Base-by-base conservation (phyloP, 1,140 invertebrate species). In the Diprion similis region DNA sequence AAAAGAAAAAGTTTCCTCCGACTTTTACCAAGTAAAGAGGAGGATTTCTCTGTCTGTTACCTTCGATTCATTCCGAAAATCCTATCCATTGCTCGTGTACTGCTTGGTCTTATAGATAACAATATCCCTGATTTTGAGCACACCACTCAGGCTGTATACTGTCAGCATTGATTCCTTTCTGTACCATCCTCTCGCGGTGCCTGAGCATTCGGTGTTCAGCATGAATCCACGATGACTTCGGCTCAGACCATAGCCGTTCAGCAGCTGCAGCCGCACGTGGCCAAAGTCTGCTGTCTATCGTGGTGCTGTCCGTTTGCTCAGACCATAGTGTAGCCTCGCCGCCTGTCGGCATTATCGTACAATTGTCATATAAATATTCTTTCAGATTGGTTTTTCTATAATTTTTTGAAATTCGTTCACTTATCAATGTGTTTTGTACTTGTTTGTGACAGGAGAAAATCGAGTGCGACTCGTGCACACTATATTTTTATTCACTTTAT, bases 101-200 rank as follows among this genome's bases (percentile, higher is more conserved):
- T 37, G 24, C 24, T 37, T 37, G 1, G 24, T 37, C 24, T 37
- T 37, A 37, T 1, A 37, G 24, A 37, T 83, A 81, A 82, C 94
- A 95, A 74, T 90, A 85, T 64, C 92, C 92, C 86, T 95, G 91
- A 83, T 95, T 94, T 80, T 95, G 93, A 75, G 92, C 86, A 82
- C 95, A 96, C 94, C 95, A 96, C 82, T 95, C 91, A 0, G 95
- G 95, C 82, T 95, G 89, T 37, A 96, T 77, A 1, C 91, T 89
- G 76, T 96, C 94, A 0, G 94, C 89, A 18, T 89, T 75, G 48
- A 95, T 89, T 9, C 93, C 94, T 78, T 91, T 87, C 74, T 90
- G 85, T 0, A 94, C 89, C 13, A 95, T 81, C 74, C 94, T 89
- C 77, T 95, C 91, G 15, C 95, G 91, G 79, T 92, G 91, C 77